phyloP scores from a whole-genome alignment of 1,140 invertebrate genomes.

The Leptinotarsa lineolata region DNA sequence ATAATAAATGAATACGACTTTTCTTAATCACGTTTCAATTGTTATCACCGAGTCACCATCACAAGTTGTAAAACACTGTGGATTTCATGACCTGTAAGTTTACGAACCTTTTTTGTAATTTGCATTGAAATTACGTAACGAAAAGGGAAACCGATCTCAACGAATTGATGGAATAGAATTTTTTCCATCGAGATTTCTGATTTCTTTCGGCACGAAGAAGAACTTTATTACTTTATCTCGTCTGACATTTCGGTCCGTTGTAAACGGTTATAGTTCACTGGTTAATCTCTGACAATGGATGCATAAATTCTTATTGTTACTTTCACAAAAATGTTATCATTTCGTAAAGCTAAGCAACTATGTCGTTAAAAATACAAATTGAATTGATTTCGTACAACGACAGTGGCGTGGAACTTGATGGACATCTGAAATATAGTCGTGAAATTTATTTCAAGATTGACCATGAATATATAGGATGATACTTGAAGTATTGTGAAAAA shows the following conservation, averaged over 20 bases:
- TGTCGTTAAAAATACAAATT: slow-evolving; percentile 20
- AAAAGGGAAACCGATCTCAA: slow-evolving; percentile 6
- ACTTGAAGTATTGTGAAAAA: background rate
- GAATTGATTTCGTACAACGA: slow-evolving; percentile 9
- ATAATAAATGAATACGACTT: background rate
- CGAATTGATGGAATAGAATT: slow-evolving; percentile 21
- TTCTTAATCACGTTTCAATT: slow-evolving; percentile 9
- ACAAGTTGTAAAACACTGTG: slow-evolving; percentile 8
- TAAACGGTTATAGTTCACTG: slow-evolving; percentile 45
- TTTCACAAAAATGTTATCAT: slow-evolving; percentile 43
- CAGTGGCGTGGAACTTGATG: slow-evolving; percentile 1
- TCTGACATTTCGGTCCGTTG: slow-evolving; percentile 37
- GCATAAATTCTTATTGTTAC: slow-evolving; percentile 43
- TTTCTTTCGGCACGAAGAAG: slow-evolving; percentile 40
- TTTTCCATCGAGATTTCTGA: slow-evolving; percentile 23
- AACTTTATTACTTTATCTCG: slow-evolving; percentile 40
- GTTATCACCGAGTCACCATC: background rate
- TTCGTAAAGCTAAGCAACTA: slow-evolving; percentile 32
- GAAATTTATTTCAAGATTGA: no score
- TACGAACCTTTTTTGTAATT: slow-evolving; percentile 9
- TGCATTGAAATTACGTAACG: slow-evolving; percentile 14
- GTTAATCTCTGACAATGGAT: slow-evolving; percentile 43
- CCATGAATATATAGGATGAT: background rate
- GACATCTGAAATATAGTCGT: no score
- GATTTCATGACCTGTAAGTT: slow-evolving; percentile 11